A percentile compares a stretch with the other conserved stretches of the same genome.
These are phyloP conservation scores for Phaedon cochleariae DNA, from an alignment of 2,888 invertebrate species.

Conservation along the genomic window DNA sequence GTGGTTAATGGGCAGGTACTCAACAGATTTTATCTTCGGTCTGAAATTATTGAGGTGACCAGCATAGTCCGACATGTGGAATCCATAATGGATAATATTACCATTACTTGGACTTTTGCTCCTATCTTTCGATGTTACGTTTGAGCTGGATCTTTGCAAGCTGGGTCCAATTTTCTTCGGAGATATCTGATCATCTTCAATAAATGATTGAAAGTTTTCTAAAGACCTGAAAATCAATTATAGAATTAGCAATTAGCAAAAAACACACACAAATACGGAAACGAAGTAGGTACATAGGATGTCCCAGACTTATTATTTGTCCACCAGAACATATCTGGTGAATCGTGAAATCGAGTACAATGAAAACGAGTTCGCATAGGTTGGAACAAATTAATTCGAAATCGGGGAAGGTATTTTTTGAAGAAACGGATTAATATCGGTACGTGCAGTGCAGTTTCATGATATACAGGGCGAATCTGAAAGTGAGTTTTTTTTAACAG, in stretches of 20 bases:
- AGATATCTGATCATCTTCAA: conserved; percentile 45
- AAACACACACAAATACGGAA: not conserved
- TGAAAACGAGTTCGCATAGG: too few species aligned
- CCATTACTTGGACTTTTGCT: conserved; percentile 35
- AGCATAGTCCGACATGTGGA: conserved; percentile 42
- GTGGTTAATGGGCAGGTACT: conserved; percentile 49
- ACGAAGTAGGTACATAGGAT: too few species aligned
- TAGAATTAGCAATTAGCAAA: not conserved
- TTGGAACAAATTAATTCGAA: too few species aligned
- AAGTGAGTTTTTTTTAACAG: too few species aligned
- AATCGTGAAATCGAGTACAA: too few species aligned
- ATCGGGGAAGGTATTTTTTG: too few species aligned
- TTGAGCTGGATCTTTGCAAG: conserved; percentile 57
- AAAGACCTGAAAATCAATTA: conserved; percentile 44
- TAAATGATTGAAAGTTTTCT: conserved; percentile 57
- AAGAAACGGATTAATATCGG: too few species aligned
- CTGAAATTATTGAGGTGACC: conserved; percentile 37
- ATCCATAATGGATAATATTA: conserved; percentile 42
- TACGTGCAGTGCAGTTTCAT: too few species aligned
- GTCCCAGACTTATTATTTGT: too few species aligned
- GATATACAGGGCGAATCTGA: too few species aligned
- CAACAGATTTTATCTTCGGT: conserved; percentile 53
- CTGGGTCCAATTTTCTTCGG: conserved; percentile 30
- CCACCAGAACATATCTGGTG: too few species aligned
- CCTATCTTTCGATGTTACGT: conserved; percentile 53